These are phyloP conservation scores for Pteromalus puparum DNA, from an alignment of 1,140 invertebrate genomes.

Conservation along the genomic window DNA sequence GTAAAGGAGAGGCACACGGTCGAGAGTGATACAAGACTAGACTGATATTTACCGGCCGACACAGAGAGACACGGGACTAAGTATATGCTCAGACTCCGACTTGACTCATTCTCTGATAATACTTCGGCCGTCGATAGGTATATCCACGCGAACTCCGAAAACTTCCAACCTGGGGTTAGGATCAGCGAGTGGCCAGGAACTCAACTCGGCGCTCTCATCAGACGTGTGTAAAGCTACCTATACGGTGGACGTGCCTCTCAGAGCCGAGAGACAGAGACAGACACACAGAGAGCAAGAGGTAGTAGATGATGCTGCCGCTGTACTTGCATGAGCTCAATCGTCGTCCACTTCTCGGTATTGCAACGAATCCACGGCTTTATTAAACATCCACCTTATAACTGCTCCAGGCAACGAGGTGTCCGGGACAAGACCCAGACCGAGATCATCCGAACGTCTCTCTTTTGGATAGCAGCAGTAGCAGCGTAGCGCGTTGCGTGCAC, in stretches of 20 bases:
- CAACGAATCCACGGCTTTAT: too few relatives aligned
- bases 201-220: background rate
- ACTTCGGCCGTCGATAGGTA: too few relatives aligned
- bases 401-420: too few relatives aligned
- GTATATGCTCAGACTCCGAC: too few relatives aligned
- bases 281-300: background rate
- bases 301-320: background rate
- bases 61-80: background rate
- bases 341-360: too few relatives aligned
- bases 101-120: background rate
- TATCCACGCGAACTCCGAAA: too few relatives aligned
- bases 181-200: background rate
- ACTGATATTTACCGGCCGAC: constrained; percentile 5
- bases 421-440: too few relatives aligned
- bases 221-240: background rate
- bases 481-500: background rate
- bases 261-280: background rate
- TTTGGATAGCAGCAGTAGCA: background rate
- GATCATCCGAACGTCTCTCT: background rate
- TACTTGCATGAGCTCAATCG: background rate
- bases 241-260: background rate
- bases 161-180: background rate
- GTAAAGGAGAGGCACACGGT: too few relatives aligned
- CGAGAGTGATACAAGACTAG: background rate
- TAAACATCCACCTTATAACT: too few relatives aligned